phyloP scores from a whole-genome alignment of 2,113 vertebrate species.

The Tetrax tetrax region DNA sequence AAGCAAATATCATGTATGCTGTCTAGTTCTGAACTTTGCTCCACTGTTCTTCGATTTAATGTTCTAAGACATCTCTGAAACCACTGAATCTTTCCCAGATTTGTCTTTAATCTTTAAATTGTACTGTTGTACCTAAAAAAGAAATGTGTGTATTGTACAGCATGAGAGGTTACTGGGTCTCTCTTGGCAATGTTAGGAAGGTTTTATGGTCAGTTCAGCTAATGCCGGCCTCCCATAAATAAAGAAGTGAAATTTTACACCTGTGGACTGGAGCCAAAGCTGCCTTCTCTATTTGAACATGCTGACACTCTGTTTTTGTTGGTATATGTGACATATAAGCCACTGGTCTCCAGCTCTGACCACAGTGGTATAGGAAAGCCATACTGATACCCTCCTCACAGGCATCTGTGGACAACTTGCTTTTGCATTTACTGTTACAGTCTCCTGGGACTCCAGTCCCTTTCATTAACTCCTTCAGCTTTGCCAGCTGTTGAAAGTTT shows the following conservation, averaged over 20 bases:
- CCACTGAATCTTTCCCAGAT: not conserved
- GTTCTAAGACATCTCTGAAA: not conserved
- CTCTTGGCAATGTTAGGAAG: not conserved
- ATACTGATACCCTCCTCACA: not conserved
- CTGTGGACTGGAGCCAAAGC: slow-evolving; percentile 30
- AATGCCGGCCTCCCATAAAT: slow-evolving; percentile 44
- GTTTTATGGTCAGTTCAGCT: slow-evolving; percentile 57
- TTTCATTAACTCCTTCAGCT: not conserved
- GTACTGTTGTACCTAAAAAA: not conserved
- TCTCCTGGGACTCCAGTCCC: not conserved
- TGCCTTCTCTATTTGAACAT: slow-evolving; percentile 41
- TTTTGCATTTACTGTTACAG: not conserved
- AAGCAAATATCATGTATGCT: not conserved
- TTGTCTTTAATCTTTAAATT: not conserved
- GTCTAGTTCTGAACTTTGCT: not conserved
- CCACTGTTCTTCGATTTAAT: not conserved
- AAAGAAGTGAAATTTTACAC: slow-evolving; percentile 64
- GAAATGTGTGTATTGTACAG: not conserved
- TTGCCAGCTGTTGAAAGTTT: not conserved
- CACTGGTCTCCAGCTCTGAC: slow-evolving; percentile 14
- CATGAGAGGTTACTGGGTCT: not conserved
- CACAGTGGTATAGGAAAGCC: not conserved
- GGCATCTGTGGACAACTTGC: not conserved
- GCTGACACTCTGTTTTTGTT: slow-evolving; percentile 42
- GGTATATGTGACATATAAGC: slow-evolving; percentile 30